Conservation (phyloP, 1,140 invertebrate genomes). For the Drosophila kanapiae region DNA sequence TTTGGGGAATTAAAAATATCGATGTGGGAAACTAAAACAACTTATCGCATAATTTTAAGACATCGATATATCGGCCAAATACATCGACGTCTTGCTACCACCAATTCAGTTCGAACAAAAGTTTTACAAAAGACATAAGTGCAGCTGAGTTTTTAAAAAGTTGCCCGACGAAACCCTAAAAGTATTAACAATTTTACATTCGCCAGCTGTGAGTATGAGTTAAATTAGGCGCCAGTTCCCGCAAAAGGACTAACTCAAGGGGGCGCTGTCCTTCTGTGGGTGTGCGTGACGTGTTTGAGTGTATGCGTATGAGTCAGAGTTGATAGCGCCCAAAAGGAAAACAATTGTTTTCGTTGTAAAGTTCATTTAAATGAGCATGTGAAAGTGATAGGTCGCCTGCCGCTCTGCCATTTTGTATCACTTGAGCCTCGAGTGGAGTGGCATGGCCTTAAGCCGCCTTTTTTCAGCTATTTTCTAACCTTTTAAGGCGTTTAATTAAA, state of each 20-base stretch:
- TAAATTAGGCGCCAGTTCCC: background rate
- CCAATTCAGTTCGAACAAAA: conserved; percentile 13
- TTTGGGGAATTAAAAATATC: too few relatives aligned
- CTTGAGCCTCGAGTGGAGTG: conserved; percentile 13
- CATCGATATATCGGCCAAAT: background rate
- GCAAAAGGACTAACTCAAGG: background rate
- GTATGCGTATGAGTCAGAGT: conserved; percentile 53
- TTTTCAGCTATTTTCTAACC: conserved; percentile 43
- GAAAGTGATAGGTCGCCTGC: conserved; percentile 20
- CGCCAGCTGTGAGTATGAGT: conserved; percentile 49
- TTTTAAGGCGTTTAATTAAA: conserved; percentile 56
- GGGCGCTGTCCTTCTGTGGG: conserved; percentile 26
- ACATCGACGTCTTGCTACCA: background rate
- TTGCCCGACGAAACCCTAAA: conserved; percentile 23
- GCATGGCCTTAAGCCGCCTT: conserved; percentile 19
- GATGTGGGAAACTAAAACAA: background rate
- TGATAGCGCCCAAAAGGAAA: conserved; percentile 35
- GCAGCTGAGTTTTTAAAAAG: conserved; percentile 18
- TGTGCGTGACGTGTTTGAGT: conserved; percentile 1
- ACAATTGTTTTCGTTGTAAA: conserved; percentile 26
- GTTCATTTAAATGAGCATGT: background rate
- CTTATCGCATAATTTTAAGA: background rate
- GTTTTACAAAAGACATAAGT: conserved; percentile 33
- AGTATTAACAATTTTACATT: conserved; percentile 42
- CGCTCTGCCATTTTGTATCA: conserved; percentile 14